Conservation (phyloP, 2,113 vertebrate species). For the Mungos mungo region DNA sequence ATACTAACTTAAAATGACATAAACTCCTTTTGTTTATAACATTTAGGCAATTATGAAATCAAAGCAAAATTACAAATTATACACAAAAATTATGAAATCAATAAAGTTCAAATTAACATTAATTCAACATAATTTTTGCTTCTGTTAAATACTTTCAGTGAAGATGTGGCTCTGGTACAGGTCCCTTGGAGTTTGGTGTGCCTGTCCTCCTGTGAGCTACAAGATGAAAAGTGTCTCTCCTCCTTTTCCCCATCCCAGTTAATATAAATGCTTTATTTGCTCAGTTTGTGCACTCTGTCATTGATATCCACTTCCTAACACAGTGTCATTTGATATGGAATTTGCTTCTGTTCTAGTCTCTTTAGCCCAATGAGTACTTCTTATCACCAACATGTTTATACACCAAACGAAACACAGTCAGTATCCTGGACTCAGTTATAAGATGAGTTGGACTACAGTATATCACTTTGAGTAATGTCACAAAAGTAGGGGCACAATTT, state of each 20-base stretch:
- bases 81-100: not conserved
- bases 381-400: not conserved
- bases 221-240: not conserved
- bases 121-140: not conserved
- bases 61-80: not conserved
- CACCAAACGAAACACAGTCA: not conserved
- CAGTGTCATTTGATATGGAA: not conserved
- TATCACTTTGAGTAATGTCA: not conserved
- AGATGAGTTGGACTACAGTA: not conserved
- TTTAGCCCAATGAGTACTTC: not conserved
- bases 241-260: not conserved
- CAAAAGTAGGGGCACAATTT: not conserved
- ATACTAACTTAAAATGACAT: not conserved
- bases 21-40: not conserved
- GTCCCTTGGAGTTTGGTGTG: not conserved
- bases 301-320: not conserved
- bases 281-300: not conserved
- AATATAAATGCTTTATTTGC: not conserved
- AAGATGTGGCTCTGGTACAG: not conserved
- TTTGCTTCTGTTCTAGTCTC: not conserved
- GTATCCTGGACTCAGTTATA: not conserved
- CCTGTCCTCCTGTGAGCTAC: not conserved
- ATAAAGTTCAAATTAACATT: not conserved
- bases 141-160: not conserved
- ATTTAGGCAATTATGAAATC: not conserved